These are phyloP conservation scores for Oscheius sp. DNA, from an alignment of 2,888 invertebrate species.

Conservation along the genomic window DNA sequence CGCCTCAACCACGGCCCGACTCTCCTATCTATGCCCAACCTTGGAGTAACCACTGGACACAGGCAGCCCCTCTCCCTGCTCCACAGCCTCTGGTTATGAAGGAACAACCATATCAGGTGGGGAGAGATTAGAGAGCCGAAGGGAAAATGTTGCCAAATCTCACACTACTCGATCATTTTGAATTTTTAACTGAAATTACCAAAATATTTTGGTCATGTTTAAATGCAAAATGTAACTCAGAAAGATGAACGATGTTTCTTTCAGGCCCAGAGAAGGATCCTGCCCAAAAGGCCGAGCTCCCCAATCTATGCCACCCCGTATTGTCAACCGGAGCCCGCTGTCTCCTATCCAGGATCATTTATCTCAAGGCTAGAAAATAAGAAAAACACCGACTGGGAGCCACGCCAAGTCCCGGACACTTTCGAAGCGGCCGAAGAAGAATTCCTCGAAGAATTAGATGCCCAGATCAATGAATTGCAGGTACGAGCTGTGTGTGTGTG, in stretches of 20 bases:
- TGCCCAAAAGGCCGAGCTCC: slow-evolving; percentile 25
- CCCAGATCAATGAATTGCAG: slow-evolving; percentile 57
- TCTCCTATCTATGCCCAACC: slow-evolving; percentile 57
- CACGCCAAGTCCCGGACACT: slow-evolving; percentile 11
- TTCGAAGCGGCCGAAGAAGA: slow-evolving; percentile 44
- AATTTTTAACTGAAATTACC: too few species aligned
- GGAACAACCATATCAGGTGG: slow-evolving; percentile 23
- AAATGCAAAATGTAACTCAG: neutral
- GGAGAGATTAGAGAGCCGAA: too few species aligned
- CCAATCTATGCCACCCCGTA: slow-evolving; percentile 35
- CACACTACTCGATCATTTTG: too few species aligned
- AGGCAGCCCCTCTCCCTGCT: neutral
- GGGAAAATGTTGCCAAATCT: too few species aligned
- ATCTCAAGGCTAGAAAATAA: slow-evolving; percentile 17
- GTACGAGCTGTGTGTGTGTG: slow-evolving; percentile 20
- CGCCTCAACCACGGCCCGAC: slow-evolving; percentile 33
- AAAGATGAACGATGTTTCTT: too few species aligned
- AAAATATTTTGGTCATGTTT: neutral
- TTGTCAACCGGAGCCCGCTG: slow-evolving; percentile 40
- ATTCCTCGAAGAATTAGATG: slow-evolving; percentile 49
- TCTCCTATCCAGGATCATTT: slow-evolving; percentile 25
- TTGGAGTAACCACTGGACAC: slow-evolving; percentile 44
- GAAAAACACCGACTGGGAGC: neutral
- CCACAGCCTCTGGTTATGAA: slow-evolving; percentile 22
- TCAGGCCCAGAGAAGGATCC: slow-evolving; percentile 5